A percentile compares a stretch with the other conserved stretches of the same genome.
phyloP scores from a whole-genome alignment of 2,113 vertebrate genomes.

The Australoheros scitulus region DNA sequence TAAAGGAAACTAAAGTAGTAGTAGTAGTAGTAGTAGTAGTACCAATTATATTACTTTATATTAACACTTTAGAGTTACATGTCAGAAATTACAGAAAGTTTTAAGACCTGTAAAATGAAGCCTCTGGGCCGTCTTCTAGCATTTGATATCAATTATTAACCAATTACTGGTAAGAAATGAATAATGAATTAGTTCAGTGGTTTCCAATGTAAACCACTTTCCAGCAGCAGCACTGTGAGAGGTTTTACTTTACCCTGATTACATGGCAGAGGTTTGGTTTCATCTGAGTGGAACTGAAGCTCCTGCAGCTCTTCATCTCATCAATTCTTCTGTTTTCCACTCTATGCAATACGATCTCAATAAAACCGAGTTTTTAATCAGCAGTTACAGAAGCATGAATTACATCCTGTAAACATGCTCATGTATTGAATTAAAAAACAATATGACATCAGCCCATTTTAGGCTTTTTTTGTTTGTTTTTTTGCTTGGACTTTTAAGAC shows the following conservation, averaged over 20 bases:
- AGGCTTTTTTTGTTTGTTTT: not conserved
- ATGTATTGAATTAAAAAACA: not conserved
- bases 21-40: not conserved
- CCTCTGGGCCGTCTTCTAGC: not conserved
- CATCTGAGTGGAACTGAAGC: not conserved
- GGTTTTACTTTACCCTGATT: slow-evolving; percentile 13
- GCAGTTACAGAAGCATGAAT: not conserved
- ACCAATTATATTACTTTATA: not conserved
- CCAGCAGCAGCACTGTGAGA: slow-evolving; percentile 1
- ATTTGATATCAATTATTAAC: slow-evolving; percentile 28
- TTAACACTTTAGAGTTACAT: not conserved
- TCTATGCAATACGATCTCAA: not conserved
- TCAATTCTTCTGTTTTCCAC: not conserved
- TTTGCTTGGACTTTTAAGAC: not conserved
- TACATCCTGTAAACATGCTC: not conserved
- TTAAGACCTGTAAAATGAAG: not conserved
- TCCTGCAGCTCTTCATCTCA: not conserved
- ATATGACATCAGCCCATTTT: not conserved
- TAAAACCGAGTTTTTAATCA: not conserved
- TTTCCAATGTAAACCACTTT: not conserved
- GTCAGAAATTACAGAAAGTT: not conserved
- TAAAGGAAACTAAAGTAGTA: too few relatives aligned
- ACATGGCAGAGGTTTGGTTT: not conserved
- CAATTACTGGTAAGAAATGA: not conserved
- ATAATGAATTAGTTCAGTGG: slow-evolving; percentile 9